These are phyloP conservation scores for Morinoia aosen DNA, from an alignment of 2,888 invertebrate species.

Conservation along the genomic window DNA sequence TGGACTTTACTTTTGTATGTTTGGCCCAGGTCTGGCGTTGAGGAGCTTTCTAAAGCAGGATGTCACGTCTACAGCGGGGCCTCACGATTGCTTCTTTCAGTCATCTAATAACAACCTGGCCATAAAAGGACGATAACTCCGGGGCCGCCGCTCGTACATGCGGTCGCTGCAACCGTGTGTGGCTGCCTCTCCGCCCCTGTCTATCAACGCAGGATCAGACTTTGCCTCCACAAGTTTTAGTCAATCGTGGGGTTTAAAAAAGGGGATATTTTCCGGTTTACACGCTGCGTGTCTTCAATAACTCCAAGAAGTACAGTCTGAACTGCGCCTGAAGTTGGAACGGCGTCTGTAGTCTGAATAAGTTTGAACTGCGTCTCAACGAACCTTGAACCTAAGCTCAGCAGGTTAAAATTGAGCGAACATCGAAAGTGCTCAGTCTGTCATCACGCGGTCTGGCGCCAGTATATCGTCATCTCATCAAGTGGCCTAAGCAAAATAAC, in stretches of 20 bases:
- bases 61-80: slow-evolving; percentile 50
- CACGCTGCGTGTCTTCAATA: not conserved
- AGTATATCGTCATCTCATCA: not conserved
- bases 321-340: not conserved
- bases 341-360: no score
- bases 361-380: not conserved
- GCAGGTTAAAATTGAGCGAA: not conserved
- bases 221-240: not conserved
- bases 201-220: not conserved
- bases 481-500: not conserved
- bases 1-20: not conserved
- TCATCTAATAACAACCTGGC: slow-evolving; percentile 38
- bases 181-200: not conserved
- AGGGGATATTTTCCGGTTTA: not conserved
- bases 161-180: not conserved
- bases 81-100: slow-evolving; percentile 33
- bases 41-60: slow-evolving; percentile 44
- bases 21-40: not conserved
- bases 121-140: slow-evolving; percentile 43
- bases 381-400: not conserved
- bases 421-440: not conserved
- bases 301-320: not conserved
- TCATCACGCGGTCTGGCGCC: not conserved
- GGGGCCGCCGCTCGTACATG: not conserved
- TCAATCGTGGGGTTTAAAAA: not conserved